A percentile compares a stretch with the other conserved stretches of the same genome.
phyloP scores from a whole-genome alignment of 2,113 vertebrate genomes.

The Carassius auratus region DNA sequence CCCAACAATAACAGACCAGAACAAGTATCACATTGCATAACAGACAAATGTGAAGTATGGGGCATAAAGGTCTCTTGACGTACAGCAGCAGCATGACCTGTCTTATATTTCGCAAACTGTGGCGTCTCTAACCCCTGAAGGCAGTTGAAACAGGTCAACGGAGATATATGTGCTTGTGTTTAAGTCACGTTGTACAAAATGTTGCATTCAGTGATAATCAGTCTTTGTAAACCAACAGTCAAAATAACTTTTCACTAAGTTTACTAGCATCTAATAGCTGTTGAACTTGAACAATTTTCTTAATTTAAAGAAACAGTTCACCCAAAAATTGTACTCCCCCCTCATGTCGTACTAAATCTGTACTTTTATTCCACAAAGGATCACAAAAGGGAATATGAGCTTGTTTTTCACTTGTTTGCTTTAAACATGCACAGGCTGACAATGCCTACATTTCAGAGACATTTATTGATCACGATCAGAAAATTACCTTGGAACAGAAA shows the following conservation, averaged over 20 bases:
- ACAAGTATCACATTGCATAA: background rate
- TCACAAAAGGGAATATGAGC: background rate
- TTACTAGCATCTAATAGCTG: background rate
- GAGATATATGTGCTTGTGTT: slow-evolving; percentile 6
- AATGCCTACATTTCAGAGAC: background rate
- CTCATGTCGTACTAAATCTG: background rate
- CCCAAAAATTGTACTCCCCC: background rate
- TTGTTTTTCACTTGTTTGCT: background rate
- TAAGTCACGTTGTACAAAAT: background rate
- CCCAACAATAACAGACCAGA: slow-evolving; percentile 12
- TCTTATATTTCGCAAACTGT: slow-evolving; percentile 18
- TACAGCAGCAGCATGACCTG: slow-evolving; percentile 15
- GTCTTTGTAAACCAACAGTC: background rate
- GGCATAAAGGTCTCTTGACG: slow-evolving; percentile 17
- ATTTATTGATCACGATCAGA: slow-evolving; percentile 6
- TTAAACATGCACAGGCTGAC: background rate
- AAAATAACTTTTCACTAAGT: background rate
- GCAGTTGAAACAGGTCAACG: slow-evolving; percentile 15
- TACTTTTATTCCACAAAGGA: background rate
- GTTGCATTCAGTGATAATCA: background rate
- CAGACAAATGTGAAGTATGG: slow-evolving; percentile 36
- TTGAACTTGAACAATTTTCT: background rate
- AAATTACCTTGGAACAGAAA: background rate
- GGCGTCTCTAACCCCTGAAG: slow-evolving; percentile 22
- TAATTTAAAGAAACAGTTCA: background rate